phyloP scores from a whole-genome alignment of 2,797 vertebrate genomes.

The Labroides dimidiatus region DNA sequence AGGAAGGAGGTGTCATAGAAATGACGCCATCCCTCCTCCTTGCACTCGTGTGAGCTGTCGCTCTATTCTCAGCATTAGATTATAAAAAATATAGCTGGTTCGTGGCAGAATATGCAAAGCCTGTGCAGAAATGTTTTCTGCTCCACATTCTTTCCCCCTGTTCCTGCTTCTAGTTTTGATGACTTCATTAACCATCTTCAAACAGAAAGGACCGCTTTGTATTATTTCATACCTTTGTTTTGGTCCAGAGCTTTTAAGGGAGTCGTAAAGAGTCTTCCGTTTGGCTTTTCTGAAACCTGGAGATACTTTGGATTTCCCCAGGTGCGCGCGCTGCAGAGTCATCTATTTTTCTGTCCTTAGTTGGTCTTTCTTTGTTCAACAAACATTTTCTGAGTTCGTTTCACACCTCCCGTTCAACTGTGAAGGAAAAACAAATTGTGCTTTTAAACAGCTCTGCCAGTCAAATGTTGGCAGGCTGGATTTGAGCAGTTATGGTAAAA shows the following conservation, averaged over 20 bases:
- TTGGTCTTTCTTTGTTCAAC: conserved; percentile 15
- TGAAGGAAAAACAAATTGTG: not conserved
- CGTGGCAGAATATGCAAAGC: conserved; percentile 9
- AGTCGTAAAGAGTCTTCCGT: conserved; percentile 12
- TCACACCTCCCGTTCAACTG: not conserved
- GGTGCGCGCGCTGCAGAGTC: not conserved
- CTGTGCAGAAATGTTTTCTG: not conserved
- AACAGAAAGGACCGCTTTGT: conserved; percentile 19
- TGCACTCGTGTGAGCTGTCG: not conserved
- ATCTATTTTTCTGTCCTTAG: not conserved
- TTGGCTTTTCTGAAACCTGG: conserved; percentile 50
- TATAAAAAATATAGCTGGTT: not conserved
- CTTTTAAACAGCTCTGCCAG: conserved; percentile 6
- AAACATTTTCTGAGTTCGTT: conserved; percentile 22
- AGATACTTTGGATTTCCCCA: conserved; percentile 21
- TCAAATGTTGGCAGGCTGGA: conserved; percentile 20
- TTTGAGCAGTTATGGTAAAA: not conserved
- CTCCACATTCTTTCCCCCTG: not conserved
- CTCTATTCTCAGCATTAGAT: conserved; percentile 23
- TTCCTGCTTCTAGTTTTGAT: conserved; percentile 17
- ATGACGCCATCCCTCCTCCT: conserved; percentile 33
- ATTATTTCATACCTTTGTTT: conserved; percentile 12
- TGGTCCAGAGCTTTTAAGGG: conserved; percentile 28
- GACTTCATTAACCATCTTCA: conserved; percentile 39
- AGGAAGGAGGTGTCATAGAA: conserved; percentile 63